Conservation (phyloP, 1,140 invertebrate species). For the Caenorhabditis latens region DNA sequence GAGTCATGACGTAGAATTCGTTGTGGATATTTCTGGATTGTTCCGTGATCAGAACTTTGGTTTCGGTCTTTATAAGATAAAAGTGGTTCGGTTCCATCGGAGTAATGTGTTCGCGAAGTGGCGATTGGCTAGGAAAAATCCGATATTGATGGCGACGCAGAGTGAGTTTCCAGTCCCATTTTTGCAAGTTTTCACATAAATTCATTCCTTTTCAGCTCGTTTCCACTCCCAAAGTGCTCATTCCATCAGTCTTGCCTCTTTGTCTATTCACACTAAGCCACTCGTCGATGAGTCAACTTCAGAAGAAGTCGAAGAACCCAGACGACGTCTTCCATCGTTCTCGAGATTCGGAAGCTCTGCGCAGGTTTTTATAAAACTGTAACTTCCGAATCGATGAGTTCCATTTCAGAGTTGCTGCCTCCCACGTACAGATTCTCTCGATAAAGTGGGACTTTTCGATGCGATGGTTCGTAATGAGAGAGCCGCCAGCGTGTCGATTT, state of each 20-base stretch:
- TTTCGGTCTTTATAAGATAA: slow-evolving; percentile 10
- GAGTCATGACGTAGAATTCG: slow-evolving; percentile 50
- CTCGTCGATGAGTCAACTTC: not conserved
- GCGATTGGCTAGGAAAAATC: slow-evolving; percentile 35
- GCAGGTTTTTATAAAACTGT: not conserved
- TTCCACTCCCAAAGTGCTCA: slow-evolving; percentile 43
- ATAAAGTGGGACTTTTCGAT: slow-evolving; percentile 10
- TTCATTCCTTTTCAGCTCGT: slow-evolving; percentile 12
- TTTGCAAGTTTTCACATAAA: not conserved
- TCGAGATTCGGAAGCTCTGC: slow-evolving; percentile 22
- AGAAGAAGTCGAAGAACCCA: not conserved
- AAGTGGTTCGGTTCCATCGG: slow-evolving; percentile 36
- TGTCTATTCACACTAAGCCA: not conserved
- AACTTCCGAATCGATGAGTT: not conserved
- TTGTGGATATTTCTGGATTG: slow-evolving; percentile 25
- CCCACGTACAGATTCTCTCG: slow-evolving; percentile 10
- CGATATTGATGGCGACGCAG: slow-evolving; percentile 24
- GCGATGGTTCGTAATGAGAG: slow-evolving; percentile 8
- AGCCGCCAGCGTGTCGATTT: not conserved
- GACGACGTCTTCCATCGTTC: slow-evolving; percentile 18
- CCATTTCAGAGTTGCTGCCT: slow-evolving; percentile 2
- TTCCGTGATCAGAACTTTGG: slow-evolving; percentile 6
- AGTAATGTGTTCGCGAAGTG: slow-evolving; percentile 19
- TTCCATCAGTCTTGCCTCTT: slow-evolving; percentile 2
- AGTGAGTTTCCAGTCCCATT: not conserved